These are phyloP conservation scores for Procambarus virginalis DNA, from an alignment of 1,140 invertebrate species.

Conservation along the genomic window DNA sequence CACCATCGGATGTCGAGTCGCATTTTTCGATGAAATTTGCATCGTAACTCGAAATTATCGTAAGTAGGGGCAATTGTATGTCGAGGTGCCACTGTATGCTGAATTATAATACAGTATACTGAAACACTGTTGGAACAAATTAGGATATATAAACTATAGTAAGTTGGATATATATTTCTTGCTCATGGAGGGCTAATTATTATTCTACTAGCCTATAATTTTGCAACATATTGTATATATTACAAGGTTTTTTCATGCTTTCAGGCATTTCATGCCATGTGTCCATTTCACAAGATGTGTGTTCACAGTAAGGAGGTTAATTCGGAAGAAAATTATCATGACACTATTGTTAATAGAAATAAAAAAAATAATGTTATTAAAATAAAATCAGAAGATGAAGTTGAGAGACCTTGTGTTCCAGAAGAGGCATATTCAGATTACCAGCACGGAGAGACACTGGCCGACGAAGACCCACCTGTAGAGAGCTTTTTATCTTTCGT, in stretches of 20 bases:
- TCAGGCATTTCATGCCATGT: conserved; percentile 4
- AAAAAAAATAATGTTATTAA: neutral
- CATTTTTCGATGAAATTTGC: too few relatives aligned
- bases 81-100: too few relatives aligned
- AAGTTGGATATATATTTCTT: too few relatives aligned
- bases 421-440: neutral
- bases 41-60: too few relatives aligned
- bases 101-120: too few relatives aligned
- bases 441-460: neutral
- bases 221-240: neutral
- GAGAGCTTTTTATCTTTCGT: neutral
- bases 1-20: too few relatives aligned
- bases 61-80: too few relatives aligned
- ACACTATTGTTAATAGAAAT: neutral
- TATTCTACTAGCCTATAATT: neutral
- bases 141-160: too few relatives aligned
- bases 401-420: neutral
- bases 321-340: neutral
- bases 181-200: too few relatives aligned
- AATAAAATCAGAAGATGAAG: neutral
- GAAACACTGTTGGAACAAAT: too few relatives aligned
- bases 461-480: neutral
- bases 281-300: conserved; percentile 4
- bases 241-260: neutral
- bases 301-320: neutral